Percentiles rank a stretch among this genome's conserved stretches.
Evolutionary conservation across 2,113 vertebrate species (phyloP).

Genomic region (Elgaria multicarinata): DNA sequence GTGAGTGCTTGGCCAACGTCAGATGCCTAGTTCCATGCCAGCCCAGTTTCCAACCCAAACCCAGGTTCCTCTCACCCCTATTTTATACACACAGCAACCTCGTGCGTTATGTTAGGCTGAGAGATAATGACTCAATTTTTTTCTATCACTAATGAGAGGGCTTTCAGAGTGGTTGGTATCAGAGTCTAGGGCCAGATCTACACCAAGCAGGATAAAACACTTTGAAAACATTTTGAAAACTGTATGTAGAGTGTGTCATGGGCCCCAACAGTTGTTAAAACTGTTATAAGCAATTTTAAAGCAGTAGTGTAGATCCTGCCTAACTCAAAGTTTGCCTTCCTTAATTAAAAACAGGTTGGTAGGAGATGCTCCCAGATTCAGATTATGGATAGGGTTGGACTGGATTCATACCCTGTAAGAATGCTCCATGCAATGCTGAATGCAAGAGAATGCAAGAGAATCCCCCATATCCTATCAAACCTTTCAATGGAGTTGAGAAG

Average conservation of each 20-base stretch:
- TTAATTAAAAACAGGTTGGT: neutral
- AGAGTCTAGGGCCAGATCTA: too few species aligned
- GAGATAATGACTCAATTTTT: neutral
- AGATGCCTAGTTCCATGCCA: neutral
- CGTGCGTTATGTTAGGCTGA: neutral
- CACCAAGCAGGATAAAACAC: too few species aligned
- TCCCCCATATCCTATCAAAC: neutral
- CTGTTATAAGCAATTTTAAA: too few species aligned
- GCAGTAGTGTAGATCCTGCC: too few species aligned
- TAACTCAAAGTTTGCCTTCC: neutral
- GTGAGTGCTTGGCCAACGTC: neutral
- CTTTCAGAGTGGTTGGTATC: neutral
- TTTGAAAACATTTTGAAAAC: too few species aligned
- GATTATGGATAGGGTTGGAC: neutral
- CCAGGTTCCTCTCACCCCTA: neutral
- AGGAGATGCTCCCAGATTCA: neutral
- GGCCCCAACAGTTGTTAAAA: too few species aligned
- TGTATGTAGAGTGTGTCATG: too few species aligned
- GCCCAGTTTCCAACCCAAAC: neutral
- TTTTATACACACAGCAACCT: neutral
- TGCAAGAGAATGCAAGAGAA: too few species aligned
- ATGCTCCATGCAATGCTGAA: too few species aligned
- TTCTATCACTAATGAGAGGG: too few species aligned
- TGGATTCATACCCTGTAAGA: neutral
- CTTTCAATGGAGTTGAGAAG: neutral